phyloP scores from a whole-genome alignment of 2,888 invertebrate species.

The Nomada hirtipes region DNA sequence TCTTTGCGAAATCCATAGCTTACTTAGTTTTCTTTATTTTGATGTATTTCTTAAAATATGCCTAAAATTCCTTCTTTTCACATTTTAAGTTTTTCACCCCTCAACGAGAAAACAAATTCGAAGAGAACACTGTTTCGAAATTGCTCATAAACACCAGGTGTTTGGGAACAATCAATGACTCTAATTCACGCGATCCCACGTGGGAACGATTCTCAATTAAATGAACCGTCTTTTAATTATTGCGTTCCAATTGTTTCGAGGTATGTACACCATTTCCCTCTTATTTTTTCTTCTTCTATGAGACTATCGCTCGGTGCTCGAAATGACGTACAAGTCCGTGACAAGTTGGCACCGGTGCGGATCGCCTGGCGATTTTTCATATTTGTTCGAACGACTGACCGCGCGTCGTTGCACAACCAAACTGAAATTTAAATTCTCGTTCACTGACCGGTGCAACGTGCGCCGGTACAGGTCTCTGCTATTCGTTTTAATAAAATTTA shows the following conservation, averaged over 20 bases:
- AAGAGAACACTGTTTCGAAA: background rate
- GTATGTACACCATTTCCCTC: background rate
- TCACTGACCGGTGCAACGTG: slow-evolving; percentile 11
- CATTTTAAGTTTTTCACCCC: background rate
- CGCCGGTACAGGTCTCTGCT: background rate
- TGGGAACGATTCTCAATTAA: background rate
- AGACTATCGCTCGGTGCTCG: background rate
- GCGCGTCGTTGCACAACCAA: slow-evolving; percentile 33
- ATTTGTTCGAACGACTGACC: slow-evolving; percentile 28
- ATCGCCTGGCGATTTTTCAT: slow-evolving; percentile 45
- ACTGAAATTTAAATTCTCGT: slow-evolving; percentile 53
- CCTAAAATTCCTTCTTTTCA: too few relatives aligned
- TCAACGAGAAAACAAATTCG: background rate
- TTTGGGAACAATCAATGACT: background rate
- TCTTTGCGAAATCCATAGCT: too few relatives aligned
- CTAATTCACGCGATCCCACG: background rate
- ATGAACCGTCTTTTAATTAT: slow-evolving; percentile 3
- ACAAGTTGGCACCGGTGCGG: slow-evolving; percentile 33
- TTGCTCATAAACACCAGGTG: background rate
- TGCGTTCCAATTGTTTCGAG: slow-evolving; percentile 21
- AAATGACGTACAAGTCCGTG: slow-evolving; percentile 38
- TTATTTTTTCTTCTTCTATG: background rate
- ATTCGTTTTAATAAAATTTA: slow-evolving; percentile 33
- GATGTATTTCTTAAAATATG: background rate
- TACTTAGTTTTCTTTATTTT: too few relatives aligned